These are phyloP conservation scores for Isurus oxyrinchus DNA, from an alignment of 2,113 vertebrate genomes.

Conservation along the genomic window DNA sequence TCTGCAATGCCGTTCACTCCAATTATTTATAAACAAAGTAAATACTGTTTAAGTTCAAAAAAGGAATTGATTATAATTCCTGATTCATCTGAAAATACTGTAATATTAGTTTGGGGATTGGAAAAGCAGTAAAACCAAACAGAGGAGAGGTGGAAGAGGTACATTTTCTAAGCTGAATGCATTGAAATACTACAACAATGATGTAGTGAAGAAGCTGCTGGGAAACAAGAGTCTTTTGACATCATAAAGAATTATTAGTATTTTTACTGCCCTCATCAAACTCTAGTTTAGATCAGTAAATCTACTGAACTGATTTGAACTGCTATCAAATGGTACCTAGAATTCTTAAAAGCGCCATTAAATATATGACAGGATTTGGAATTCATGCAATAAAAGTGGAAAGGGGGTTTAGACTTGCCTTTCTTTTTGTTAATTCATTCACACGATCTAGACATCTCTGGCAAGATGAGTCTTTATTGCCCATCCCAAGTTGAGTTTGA, in stretches of 20 bases:
- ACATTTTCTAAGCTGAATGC: not conserved
- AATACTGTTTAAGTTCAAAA: not conserved
- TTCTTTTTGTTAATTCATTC: not conserved
- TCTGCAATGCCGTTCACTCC: not conserved
- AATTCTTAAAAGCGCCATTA: not conserved
- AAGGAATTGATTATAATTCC: not conserved
- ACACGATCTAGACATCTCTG: not conserved
- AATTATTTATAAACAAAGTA: not conserved
- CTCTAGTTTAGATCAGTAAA: not conserved
- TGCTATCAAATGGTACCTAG: not conserved
- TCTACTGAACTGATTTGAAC: not conserved
- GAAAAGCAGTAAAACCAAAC: not conserved
- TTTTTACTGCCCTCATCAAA: not conserved
- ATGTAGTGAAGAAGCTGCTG: not conserved
- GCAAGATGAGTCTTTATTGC: not conserved
- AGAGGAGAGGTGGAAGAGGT: not conserved
- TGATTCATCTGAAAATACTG: not conserved
- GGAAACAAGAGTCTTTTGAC: not conserved
- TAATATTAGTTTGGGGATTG: not conserved
- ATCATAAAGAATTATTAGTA: not conserved
- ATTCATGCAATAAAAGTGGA: not conserved
- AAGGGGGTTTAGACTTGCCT: not conserved
- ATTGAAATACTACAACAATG: not conserved
- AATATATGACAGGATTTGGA: not conserved
- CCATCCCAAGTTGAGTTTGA: not conserved